Evolutionary conservation across 2,113 vertebrate species (phyloP), one percentile per base, ranked within the genome.

Genomic region (Cettia cetti): DNA sequence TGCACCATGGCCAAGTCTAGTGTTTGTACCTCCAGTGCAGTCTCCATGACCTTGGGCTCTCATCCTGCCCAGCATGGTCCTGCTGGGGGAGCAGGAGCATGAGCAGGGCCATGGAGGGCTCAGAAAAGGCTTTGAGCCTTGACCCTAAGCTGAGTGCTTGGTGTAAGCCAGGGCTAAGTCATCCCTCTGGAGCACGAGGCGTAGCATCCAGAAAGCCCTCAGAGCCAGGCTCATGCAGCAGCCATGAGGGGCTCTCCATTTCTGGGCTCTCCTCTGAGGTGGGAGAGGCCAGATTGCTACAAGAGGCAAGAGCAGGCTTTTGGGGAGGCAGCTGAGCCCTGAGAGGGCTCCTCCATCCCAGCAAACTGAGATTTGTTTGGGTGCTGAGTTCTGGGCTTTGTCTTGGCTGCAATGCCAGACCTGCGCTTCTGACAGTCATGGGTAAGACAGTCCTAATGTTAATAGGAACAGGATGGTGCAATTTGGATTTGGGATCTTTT

Each of bases 11-110:
- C 37, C 54, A 40, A 15, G 14, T 12, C 17, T n/a, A 20, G 10
- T 17, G 11, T 27, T 23, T 31, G 28, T 13, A 6, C n/a, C 33
- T 64, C 54, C 40, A 49, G 81, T 4, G 20, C 30, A 26, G 28
- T 3, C 4, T 69, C 68, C 0, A 0, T 28, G 30, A 2, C 39
- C 47, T 21, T 2, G 3, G 30, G 14, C 44, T 49, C 4, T 40
- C 0, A 2, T 15, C 54, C 71, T 49, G 59, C 84, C 54, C 12
- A 3, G 40, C 9, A 3, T 16, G 6, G 52, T 35, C n/a, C 13
- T 57, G 68, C 44, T 45, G 53, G 8, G 11, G 54, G 3, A 20
- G 40, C 19, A 47, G 57, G 23, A 47, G 47, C 52, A 13, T 24
- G 39, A 14, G 30, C 53, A 50, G 53, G 47, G 54, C 42, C 10